These are phyloP conservation scores for Stenodema calcarata DNA, from an alignment of 2,888 invertebrate species.

Conservation along the genomic window DNA sequence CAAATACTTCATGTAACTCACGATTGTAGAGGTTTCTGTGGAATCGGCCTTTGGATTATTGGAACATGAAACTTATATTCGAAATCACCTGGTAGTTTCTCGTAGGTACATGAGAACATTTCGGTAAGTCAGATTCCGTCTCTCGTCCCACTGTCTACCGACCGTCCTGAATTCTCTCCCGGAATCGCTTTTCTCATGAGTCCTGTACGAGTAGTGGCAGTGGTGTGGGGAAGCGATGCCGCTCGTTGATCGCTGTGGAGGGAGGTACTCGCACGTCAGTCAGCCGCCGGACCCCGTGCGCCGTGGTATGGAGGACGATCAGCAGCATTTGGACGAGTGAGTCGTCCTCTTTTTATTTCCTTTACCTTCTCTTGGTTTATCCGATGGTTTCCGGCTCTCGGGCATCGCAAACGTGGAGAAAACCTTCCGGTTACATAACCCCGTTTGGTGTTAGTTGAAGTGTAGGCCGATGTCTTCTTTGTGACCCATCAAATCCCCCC, in stretches of 20 bases:
- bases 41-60: too few relatives aligned
- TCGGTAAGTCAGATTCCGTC: too few relatives aligned
- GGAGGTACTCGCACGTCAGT: not conserved
- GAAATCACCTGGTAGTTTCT: too few relatives aligned
- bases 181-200: not conserved
- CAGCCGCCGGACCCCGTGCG: not conserved
- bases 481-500: not conserved
- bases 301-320: slow-evolving; percentile 34
- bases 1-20: too few relatives aligned
- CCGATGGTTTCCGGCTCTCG: not conserved
- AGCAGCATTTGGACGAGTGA: slow-evolving; percentile 34
- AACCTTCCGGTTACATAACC: not conserved
- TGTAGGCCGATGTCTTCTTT: not conserved
- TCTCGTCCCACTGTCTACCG: too few relatives aligned
- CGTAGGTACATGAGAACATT: too few relatives aligned
- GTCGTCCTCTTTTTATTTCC: not conserved
- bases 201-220: not conserved
- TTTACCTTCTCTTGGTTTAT: not conserved
- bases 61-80: too few relatives aligned
- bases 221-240: not conserved
- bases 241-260: not conserved
- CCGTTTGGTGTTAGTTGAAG: not conserved
- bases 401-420: not conserved
- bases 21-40: too few relatives aligned
- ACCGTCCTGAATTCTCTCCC: not conserved